Base-by-base conservation (phyloP, 2,888 invertebrate species). In the Idaea aversata region DNA sequence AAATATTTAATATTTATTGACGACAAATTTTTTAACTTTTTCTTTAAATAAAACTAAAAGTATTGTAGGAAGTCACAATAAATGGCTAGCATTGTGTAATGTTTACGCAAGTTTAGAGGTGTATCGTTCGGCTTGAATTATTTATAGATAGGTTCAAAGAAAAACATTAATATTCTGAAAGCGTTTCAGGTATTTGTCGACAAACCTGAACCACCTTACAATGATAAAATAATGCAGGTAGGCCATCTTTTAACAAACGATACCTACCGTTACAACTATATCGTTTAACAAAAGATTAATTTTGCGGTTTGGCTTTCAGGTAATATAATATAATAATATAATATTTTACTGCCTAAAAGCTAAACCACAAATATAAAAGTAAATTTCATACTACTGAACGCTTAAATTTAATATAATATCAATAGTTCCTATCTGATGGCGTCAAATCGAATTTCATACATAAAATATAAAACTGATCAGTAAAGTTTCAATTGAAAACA, bases 391-490 rank as follows among this genome's bases (percentile, higher is more conserved):
- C 47, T 3, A 4, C 7, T 7, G 7, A 5, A 47, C 7, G 4
- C 7, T 47, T 13, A 47, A 13, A 47, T 47, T 47, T 47, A 13
- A 13, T 47, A 10, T 47, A 13, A 10, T 47, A 13, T 13, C 13
- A 5, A 4, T 13, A 13, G 13, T 7, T 47, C 47, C 47, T 47
- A 47, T 47, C 47, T 47, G 10, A 47, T 47, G 47, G 47, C 47
- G 47, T 10, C 10, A 10, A 47, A 47, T 47, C 13, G 47, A 47
- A 47, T 47, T 47, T 47, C 47, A 47, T 47, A 47, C 47, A 69
- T 66, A 59, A 59, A 59, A 59, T 34, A 59, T 59, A 59, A 59
- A 59, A 16, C 59, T 59, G 16, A 59, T 59, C 59, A 70, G 34
- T 63, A 5, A 25, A 62, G 35, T 38, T 16, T 16, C 34, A 65